Conservation (phyloP, 2,797 vertebrate genomes). For the Tokudaia tokunoshimensis region DNA sequence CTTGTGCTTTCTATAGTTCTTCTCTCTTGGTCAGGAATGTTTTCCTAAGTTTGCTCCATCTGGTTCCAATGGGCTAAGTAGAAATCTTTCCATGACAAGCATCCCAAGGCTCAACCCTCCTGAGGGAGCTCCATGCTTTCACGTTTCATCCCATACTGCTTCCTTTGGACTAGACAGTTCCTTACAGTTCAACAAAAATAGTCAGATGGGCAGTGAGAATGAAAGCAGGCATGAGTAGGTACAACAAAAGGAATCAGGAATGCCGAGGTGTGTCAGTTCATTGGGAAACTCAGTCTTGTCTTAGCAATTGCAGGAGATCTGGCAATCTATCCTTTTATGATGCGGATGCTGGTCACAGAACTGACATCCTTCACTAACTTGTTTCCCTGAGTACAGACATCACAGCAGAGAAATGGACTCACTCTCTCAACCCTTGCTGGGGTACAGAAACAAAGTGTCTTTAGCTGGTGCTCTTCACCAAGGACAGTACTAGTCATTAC, state of each 20-base stretch:
- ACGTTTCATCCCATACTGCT: background rate
- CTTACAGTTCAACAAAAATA: background rate
- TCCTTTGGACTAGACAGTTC: background rate
- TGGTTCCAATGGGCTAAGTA: background rate
- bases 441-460: background rate
- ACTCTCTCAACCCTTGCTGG: background rate
- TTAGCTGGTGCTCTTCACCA: too few relatives aligned
- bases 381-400: background rate
- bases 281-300: background rate
- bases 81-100: background rate
- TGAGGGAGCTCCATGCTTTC: background rate
- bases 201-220: background rate
- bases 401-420: background rate
- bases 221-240: background rate
- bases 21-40: background rate
- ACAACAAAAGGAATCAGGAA: background rate
- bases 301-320: background rate
- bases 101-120: background rate
- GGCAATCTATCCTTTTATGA: background rate
- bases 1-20: background rate
- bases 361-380: background rate
- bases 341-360: background rate
- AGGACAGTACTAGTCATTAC: background rate
- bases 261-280: background rate
- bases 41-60: background rate